Evolutionary conservation across 2,797 vertebrate species (phyloP), one percentile per base, ranked within the genome.

Genomic region (Setipinna tenuifilis): DNA sequence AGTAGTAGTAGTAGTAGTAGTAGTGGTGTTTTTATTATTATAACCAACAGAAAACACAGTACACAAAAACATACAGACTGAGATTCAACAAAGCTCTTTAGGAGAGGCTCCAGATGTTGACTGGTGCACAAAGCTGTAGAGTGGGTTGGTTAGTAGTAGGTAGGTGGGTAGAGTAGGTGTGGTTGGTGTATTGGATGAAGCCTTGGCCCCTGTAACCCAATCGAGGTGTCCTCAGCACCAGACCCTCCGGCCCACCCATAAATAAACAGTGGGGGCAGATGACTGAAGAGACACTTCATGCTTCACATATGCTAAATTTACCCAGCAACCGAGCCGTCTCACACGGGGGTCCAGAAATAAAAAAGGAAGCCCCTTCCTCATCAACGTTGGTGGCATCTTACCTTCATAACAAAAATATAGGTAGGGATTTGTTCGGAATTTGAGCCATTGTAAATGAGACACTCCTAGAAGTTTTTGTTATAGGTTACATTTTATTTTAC

Each of bases 231-330:
- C 31, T 46, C 62, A 12, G 12, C 28, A 50, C 46, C n/a, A 54
- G 82, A 83, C 46, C 65, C 28, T 3, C 65, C 16, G 28, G 54
- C 23, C 28, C 31, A n/a, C 25, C 21, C 78, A n/a, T 81, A 81
- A 86, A 21, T 81, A 81, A 85, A 81, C 23, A 44, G 82, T 65
- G 80, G 83, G 25, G 82, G 46, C 68, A 58, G 35, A 78, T 14
- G 25, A n/a, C 62, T n/a, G 19, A 59, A 11, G 19, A 84, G 35
- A 82, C 11, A 44, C 71, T n/a, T 78, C 23, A 58, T 6, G 21
- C 31, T 3, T 23, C 41, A 28, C 71, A 44, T 54, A 54, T 78
- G 54, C 81, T 50, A 83, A 44, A 83, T 86, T 83, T 83, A 78
- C 46, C 75, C 86, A 82, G 14, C 83, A 81, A 16, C 80, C 57